Conservation (phyloP, 2,113 vertebrate genomes). For the Apaloderma vittatum region DNA sequence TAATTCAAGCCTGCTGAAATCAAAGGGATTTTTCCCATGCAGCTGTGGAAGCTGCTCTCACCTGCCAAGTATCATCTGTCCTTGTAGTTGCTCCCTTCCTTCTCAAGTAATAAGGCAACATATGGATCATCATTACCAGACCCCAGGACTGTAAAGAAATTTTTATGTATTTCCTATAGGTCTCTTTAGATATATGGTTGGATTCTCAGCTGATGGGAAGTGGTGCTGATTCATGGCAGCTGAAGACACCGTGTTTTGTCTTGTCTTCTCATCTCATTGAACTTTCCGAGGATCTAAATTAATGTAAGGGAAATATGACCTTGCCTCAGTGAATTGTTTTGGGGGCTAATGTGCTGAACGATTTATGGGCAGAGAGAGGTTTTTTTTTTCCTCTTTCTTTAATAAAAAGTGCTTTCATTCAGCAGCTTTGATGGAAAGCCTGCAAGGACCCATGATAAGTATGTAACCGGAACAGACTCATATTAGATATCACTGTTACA, state of each 20-base stretch:
- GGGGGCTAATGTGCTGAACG: slow-evolving; percentile 55
- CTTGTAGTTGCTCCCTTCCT: neutral
- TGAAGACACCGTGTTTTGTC: neutral
- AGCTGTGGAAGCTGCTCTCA: neutral
- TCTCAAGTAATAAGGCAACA: neutral
- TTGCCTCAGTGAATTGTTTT: slow-evolving; percentile 64
- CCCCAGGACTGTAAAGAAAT: neutral
- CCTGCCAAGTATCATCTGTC: neutral
- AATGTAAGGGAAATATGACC: slow-evolving; percentile 54
- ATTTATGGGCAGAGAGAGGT: slow-evolving; percentile 40
- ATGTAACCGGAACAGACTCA: slow-evolving; percentile 63
- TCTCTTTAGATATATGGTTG: neutral
- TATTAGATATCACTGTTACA: slow-evolving; percentile 64
- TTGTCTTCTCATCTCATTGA: slow-evolving; percentile 57
- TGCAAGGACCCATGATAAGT: slow-evolving; percentile 67
- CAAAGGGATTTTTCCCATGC: neutral
- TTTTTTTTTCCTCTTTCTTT: neutral
- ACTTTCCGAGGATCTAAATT: slow-evolving; percentile 59
- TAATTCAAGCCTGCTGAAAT: neutral
- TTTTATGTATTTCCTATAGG: neutral
- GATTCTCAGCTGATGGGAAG: slow-evolving; percentile 34
- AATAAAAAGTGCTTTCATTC: slow-evolving; percentile 73
- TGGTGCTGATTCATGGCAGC: neutral
- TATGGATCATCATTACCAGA: slow-evolving; percentile 22
- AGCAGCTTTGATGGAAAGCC: slow-evolving; percentile 67